phyloP scores from a whole-genome alignment of 2,113 vertebrate species.

The Paradoxurus hermaphroditus region DNA sequence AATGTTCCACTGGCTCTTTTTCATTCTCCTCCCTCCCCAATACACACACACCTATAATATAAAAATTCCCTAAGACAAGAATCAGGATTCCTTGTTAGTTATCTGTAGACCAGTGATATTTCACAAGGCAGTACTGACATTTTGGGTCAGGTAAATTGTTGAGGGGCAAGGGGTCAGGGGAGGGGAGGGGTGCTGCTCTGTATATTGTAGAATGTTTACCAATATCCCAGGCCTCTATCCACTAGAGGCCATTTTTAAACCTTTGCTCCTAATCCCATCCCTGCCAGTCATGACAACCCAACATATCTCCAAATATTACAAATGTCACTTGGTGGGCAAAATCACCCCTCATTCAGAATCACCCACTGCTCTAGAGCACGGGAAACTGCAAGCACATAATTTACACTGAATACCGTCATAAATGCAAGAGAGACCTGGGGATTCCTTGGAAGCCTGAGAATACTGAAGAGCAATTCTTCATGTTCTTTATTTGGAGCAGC shows the following conservation, averaged over 20 bases:
- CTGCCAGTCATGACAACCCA: neutral
- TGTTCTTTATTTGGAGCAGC: neutral
- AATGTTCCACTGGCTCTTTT: neutral
- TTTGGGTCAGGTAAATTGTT: neutral
- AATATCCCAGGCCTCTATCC: neutral
- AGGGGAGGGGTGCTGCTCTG: neutral
- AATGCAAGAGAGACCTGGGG: neutral
- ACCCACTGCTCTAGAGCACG: neutral
- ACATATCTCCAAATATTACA: neutral
- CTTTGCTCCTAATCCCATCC: no score
- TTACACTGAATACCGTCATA: neutral
- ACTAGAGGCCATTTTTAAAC: neutral
- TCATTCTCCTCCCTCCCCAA: neutral
- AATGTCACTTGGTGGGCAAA: neutral
- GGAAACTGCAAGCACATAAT: neutral
- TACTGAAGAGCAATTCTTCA: neutral
- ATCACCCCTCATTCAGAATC: neutral
- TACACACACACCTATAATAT: neutral
- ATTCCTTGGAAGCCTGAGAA: neutral
- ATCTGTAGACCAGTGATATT: neutral
- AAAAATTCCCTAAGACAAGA: neutral
- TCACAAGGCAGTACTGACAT: neutral
- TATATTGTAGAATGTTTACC: neutral
- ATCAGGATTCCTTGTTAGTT: neutral
- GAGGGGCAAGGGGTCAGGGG: no score